These are phyloP conservation scores for Synanthedon tipuliformis DNA, from an alignment of 2,888 invertebrate genomes.

Conservation along the genomic window DNA sequence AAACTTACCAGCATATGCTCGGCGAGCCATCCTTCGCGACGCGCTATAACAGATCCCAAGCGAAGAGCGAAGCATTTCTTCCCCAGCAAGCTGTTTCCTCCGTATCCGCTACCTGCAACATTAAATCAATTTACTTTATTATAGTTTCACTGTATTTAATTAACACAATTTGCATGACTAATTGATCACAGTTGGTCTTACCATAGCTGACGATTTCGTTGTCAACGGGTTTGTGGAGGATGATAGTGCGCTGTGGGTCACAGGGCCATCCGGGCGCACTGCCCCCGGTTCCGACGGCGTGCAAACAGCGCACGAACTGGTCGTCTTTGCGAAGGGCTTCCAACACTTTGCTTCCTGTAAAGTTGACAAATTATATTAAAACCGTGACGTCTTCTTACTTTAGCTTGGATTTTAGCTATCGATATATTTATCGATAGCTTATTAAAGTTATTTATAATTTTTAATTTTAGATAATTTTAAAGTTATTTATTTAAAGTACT, in stretches of 20 bases:
- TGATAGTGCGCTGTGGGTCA: conserved; percentile 93
- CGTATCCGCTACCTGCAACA: conserved; percentile 89
- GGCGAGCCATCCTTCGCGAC: conserved; percentile 97
- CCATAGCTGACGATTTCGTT: conserved; percentile 87
- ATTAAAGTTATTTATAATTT: too few species aligned
- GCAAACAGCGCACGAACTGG: conserved; percentile 90
- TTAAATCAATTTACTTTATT: too few species aligned
- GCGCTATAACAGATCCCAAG: conserved; percentile 94
- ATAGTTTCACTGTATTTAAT: too few species aligned
- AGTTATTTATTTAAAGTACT: too few species aligned
- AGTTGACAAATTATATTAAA: not conserved
- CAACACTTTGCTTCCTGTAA: conserved; percentile 61
- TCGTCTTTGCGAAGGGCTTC: conserved; percentile 70
- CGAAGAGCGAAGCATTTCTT: conserved; percentile 98
- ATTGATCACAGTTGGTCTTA: conserved; percentile 11
- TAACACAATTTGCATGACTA: too few species aligned
- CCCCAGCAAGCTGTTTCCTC: conserved; percentile 95
- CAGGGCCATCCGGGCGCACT: conserved; percentile 91
- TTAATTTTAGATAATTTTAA: too few species aligned
- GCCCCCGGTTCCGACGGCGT: conserved; percentile 84
- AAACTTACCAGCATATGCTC: conserved; percentile 97
- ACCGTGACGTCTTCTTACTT: too few species aligned
- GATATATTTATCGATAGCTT: too few species aligned
- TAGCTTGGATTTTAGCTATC: too few species aligned
- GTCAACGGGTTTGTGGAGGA: conserved; percentile 86